Percentiles rank a stretch among this genome's conserved stretches.
These are phyloP conservation scores for Geotrypetes seraphini DNA, from an alignment of 2,797 vertebrate species.

Conservation along the genomic window DNA sequence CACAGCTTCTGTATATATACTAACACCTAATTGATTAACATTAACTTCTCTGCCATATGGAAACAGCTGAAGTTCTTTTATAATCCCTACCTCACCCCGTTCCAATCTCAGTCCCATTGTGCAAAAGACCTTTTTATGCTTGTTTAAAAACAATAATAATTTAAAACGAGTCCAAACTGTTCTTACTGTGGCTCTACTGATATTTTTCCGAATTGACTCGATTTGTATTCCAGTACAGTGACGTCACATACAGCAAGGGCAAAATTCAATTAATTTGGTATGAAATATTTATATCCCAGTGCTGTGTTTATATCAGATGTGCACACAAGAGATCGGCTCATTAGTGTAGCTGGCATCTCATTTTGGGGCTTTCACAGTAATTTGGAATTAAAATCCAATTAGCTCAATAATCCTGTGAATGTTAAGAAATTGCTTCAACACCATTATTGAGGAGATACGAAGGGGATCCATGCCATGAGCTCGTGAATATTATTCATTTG, in stretches of 20 bases:
- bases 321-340: constrained; percentile 84
- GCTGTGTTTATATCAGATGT: constrained; percentile 65
- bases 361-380: constrained; percentile 75
- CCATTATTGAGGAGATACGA: constrained; percentile 55
- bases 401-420: constrained; percentile 66
- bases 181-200: background rate
- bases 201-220: constrained; percentile 32
- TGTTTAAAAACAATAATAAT: background rate
- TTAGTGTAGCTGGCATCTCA: constrained; percentile 84
- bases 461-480: constrained; percentile 19
- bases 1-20: constrained; percentile 44
- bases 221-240: constrained; percentile 54
- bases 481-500: constrained; percentile 8
- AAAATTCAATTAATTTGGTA: constrained; percentile 72
- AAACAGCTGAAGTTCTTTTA: constrained; percentile 48
- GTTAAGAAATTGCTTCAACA: constrained; percentile 65
- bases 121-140: background rate
- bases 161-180: no score
- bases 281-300: constrained; percentile 78
- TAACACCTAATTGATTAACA: constrained; percentile 69
- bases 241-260: constrained; percentile 48
- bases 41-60: constrained; percentile 54
- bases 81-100: constrained; percentile 11
- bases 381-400: constrained; percentile 74
- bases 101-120: constrained; percentile 10